Evolutionary conservation across 2,888 invertebrate genomes (phyloP), one percentile per base, ranked within the genome.

Genomic region (Tetragnatha montana): DNA sequence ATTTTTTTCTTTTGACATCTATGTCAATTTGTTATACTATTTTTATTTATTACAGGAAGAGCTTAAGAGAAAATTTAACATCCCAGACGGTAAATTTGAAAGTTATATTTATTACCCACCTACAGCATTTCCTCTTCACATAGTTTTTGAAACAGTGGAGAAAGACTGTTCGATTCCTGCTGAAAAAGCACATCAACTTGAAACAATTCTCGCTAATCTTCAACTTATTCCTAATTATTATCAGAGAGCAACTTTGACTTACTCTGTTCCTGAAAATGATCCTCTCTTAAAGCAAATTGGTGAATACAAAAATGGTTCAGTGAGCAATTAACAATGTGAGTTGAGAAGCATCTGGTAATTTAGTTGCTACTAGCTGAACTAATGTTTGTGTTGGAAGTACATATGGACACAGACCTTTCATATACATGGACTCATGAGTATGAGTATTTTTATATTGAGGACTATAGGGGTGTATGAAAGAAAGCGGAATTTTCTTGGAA

Each of bases 81-180:
- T 99, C 0, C 94, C 95, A 4, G 93, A 94, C 19, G 92, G 92
- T 89, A 93, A 97, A 93, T 93, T 99, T 51, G 95, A 98, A 35
- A 95, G 97, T 91, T 99, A 97, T 93, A 93, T 99, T 0, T 98
- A 98, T 93, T 99, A 99, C 94, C 98, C 98, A 92, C 99, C 99
- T 0, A 97, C 98, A 0, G 99, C 98, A 94, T 99, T 98, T 94
- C 98, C 99, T 93, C 94, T 99, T 0, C 99, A 99, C 93, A 95
- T 99, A 0, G 99, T 99, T 93, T 97, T 98, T 93, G 97, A 97
- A n/a, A 95, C 96, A 86, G 93, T 98, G 2, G 95, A 95, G 79
- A 96, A 96, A 94, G 97, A 97, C 92, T 82, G 83, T n/a, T 96
- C 93, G 94, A 96, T 97, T 92, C 95, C 95, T 94, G 96, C 96